Evolutionary conservation across 2,888 invertebrate genomes (phyloP).

Genomic region (Villa cingulata): DNA sequence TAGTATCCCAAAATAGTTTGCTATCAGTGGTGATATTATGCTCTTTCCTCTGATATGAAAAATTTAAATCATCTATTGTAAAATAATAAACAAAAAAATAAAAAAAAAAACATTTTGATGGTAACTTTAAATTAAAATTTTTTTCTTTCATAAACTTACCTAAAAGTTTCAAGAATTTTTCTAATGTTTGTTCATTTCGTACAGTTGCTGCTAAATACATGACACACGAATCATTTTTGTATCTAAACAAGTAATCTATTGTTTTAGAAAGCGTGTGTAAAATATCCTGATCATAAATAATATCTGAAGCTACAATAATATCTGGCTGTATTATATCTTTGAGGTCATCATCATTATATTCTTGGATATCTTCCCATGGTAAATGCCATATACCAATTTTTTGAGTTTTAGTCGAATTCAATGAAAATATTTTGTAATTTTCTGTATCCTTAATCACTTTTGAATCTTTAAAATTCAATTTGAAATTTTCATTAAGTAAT

Average conservation of each 20-base stretch:
- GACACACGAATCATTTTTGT: slow-evolving; percentile 24
- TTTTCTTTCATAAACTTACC: slow-evolving; percentile 32
- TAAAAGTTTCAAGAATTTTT: slow-evolving; percentile 41
- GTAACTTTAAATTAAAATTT: no score
- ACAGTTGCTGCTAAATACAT: slow-evolving; percentile 46
- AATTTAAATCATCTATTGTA: neutral
- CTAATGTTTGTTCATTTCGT: slow-evolving; percentile 50
- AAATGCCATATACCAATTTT: slow-evolving; percentile 19
- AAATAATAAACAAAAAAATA: no score
- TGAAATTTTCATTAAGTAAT: slow-evolving; percentile 47
- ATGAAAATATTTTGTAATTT: neutral
- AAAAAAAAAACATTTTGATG: no score
- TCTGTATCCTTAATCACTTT: neutral
- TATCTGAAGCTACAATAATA: slow-evolving; percentile 45
- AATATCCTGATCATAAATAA: slow-evolving; percentile 44
- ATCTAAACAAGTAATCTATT: slow-evolving; percentile 34
- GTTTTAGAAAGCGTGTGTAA: slow-evolving; percentile 38
- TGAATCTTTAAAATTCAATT: slow-evolving; percentile 39
- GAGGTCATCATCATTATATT: slow-evolving; percentile 21
- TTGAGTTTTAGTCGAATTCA: neutral
- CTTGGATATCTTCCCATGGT: slow-evolving; percentile 39
- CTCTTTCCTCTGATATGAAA: neutral
- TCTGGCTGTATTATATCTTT: slow-evolving; percentile 27
- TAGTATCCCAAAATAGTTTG: neutral
- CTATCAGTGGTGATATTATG: neutral